Base-by-base conservation (phyloP, 1,140 invertebrate species). In the Zaprionus inermis region DNA sequence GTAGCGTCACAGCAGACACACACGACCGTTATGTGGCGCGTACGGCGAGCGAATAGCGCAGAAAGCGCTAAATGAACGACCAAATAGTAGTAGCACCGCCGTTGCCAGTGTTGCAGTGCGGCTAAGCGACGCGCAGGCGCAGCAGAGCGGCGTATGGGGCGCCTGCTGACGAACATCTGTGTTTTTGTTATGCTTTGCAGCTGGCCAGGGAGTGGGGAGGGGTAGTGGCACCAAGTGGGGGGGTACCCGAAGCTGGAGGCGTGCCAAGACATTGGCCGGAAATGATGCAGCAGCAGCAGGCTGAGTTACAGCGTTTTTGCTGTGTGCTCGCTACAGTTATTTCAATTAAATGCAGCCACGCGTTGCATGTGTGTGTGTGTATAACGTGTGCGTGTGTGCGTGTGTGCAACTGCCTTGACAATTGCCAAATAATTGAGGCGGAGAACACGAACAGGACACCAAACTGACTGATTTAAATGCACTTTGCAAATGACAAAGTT, bases 111-210 rank as follows among this genome's bases (percentile, higher is more conserved):
- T 83, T 83, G 81, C 60, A 69, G 81, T 70, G 81, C 76, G 44
- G 44, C 76, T 52, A 20, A 18, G 44, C 49, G 28, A 46, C 64
- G 71, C 34, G 71, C 34, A 36, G 70, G 81, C 81, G 81, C 73
- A 38, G 10, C 54, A 51, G 38, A 14, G 34, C 28, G 7, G 56
- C 22, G 4, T 14, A 38, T 20, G 55, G 55, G 66, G 28, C 28
- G 30, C 59, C 74, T 73, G 79, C 76, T 79, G 68, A 69, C 67
- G 34, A 72, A 84, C 81, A 84, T 84, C 81, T 84, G 81, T 84
- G 81, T 78, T 84, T 80, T 84, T 84, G 81, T 84, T 84, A 84
- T 84, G 79, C 68, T 85, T 68, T 55, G 28, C 34, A 14, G 41
- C 22, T 52, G 36, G 18, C 9, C 10, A 10, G 20, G 3, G 12